A percentile compares a stretch with the other conserved stretches of the same genome.
phyloP scores from a whole-genome alignment of 2,888 invertebrate species.

The Asteroscopus sphinx region DNA sequence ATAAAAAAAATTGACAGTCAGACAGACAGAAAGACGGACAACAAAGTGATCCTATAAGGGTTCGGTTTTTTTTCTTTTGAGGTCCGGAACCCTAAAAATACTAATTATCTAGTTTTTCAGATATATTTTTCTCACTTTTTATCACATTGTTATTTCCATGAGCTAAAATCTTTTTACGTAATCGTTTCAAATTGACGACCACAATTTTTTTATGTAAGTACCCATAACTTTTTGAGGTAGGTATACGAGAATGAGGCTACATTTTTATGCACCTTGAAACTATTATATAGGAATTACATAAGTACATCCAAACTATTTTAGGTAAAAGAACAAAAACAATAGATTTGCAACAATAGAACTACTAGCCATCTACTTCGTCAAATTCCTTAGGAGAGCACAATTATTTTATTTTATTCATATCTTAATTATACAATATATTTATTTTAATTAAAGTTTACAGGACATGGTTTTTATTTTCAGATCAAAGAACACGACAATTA shows the following conservation, averaged over 20 bases:
- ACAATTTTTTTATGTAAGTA: background rate
- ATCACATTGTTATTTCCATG: constrained; percentile 10
- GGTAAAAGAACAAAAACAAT: background rate
- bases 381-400: constrained; percentile 3
- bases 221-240: background rate
- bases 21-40: too few relatives aligned
- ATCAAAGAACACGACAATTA: too few relatives aligned
- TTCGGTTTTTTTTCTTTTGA: too few relatives aligned
- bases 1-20: too few relatives aligned
- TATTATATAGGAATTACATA: background rate
- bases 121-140: constrained; percentile 5
- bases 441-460: background rate
- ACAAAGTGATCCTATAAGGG: too few relatives aligned
- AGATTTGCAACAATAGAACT: constrained; percentile 8
- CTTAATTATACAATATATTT: background rate
- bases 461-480: background rate
- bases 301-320: constrained; percentile 9
- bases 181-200: background rate
- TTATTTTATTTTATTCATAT: background rate
- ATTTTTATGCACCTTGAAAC: background rate
- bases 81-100: too few relatives aligned
- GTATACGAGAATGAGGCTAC: background rate
- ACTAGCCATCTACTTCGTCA: constrained; percentile 8
- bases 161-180: background rate
- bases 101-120: background rate